Evolutionary conservation across 2,797 vertebrate genomes (phyloP), one percentile per base, ranked within the genome.

Genomic region (Brachymystax lenok): DNA sequence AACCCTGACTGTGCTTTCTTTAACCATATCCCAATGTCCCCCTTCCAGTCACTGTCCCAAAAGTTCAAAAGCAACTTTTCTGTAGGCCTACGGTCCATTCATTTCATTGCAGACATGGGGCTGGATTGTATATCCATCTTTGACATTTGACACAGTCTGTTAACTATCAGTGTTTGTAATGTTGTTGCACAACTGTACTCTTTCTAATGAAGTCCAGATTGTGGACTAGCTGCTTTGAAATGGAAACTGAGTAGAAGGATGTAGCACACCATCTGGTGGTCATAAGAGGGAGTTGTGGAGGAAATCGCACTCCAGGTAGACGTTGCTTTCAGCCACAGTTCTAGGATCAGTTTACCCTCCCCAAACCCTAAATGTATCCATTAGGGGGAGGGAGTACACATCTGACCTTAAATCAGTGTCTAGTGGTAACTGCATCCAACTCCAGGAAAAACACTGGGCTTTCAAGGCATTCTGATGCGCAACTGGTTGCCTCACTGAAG

Each of bases 81-180:
- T 5, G 21, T 46, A 24, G n/a, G 19, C 46, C 46, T 71, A 5
- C 13, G 69, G 81, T 83, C 80, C 77, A 79, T 77, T 88, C 76
- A 85, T 90, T 89, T 90, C 85, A 84, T n/a, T 40, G 21, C 40
- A 71, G 46, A 46, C 40, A 13, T 27, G 10, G 69, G 46, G 69
- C 21, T 4, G 10, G 35, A 50, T 19, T 27, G 35, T 35, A 5
- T 59, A 50, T 50, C 63, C 12, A 69, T 74, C 73, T 85, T 86
- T 90, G 75, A 76, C 79, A 74, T 71, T 87, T 90, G 76, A 75
- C 80, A 73, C 71, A 68, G 76, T 21, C 33, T 79, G 73, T 86
- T 73, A 83, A 76, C 69, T 67, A 19, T 84, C 81, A 69, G 69
- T 81, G 35, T 85, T 83, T 85, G 76, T 86, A 77, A 79, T 86